Base-by-base conservation (phyloP, 2,113 vertebrate species). In the Lycocorax pyrrhopterus region DNA sequence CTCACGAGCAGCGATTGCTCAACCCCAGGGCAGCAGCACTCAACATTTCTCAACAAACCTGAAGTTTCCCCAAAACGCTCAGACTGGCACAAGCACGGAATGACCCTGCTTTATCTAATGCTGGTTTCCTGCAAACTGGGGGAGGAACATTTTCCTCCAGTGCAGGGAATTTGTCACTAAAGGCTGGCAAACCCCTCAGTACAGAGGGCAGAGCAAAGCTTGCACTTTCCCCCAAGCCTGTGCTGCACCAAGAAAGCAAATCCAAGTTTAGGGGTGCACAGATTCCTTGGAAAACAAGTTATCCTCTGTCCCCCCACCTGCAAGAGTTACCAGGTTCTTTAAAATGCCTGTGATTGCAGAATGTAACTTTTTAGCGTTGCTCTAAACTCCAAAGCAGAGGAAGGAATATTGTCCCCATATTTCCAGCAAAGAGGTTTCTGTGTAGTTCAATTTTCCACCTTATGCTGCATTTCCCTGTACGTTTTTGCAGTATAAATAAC, bases 171-270 rank as follows among this genome's bases (percentile, higher is more conserved):
- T 52, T 52, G 71, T 30, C 58, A 18, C 29, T 5, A 1, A n/a
- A 43, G 43, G 44, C 55, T 46, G 30, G 20, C 22, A 7, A 14
- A 30, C 4, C 37, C 51, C 52, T 29, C 59, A 3, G 60, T 0
- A 19, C 0, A 1, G 30, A 33, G 58, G 2, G 32, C 74, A 89
- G 26, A 77, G 53, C 35, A 35, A 52, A n/a, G 35, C 43, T 29
- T 0, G 0, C n/a, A 1, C 22, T 29, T 20, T 13, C 16, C 17
- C 17, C 30, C 1, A 1, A 9, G 4, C 21, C 41, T 29, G 35
- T 8, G 49, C 59, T 41, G 29, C 56, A 23, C 27, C 16, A 8
- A 4, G 23, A 56, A 2, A 66, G 13, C 35, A 67, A 80, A 47
- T 7, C 73, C 68, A 33, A 9, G 22, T 7, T 25, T 5, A 29